Conservation (phyloP, 2,888 invertebrate genomes). For the Diaperis boleti region DNA sequence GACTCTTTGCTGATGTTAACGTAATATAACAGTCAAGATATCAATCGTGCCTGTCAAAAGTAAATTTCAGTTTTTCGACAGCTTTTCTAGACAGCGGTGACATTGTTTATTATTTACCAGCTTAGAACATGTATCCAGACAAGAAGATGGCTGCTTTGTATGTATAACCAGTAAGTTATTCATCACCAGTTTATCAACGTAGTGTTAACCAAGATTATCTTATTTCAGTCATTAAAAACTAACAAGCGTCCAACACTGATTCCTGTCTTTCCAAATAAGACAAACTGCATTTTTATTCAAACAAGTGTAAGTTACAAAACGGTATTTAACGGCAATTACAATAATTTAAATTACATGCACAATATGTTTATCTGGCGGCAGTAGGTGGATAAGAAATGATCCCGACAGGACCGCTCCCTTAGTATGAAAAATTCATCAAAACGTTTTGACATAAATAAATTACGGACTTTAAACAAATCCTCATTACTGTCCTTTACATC, state of each 20-base stretch:
- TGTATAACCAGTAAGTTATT: not conserved
- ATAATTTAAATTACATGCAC: constrained; percentile 20
- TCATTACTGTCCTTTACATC: constrained; percentile 44
- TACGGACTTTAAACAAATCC: constrained; percentile 47
- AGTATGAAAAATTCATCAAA: constrained; percentile 41
- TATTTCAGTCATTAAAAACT: not conserved
- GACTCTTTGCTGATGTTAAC: too few species aligned
- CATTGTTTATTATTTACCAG: too few species aligned
- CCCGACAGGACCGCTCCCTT: constrained; percentile 28
- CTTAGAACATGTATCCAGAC: too few species aligned
- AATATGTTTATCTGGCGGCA: constrained; percentile 22
- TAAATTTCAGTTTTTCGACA: too few species aligned
- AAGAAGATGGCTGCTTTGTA: not conserved
- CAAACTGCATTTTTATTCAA: not conserved
- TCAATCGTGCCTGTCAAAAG: too few species aligned
- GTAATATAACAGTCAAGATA: too few species aligned
- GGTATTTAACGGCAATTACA: constrained; percentile 11
- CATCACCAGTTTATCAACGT: not conserved
- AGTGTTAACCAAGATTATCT: not conserved
- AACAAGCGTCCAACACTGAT: not conserved
- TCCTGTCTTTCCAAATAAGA: not conserved
- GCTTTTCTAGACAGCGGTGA: too few species aligned
- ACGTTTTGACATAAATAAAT: constrained; percentile 46
- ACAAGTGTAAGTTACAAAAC: constrained; percentile 2
- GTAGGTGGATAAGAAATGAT: constrained; percentile 39